These are phyloP conservation scores for Elegia similella DNA, from an alignment of 2,888 invertebrate genomes.

Conservation along the genomic window DNA sequence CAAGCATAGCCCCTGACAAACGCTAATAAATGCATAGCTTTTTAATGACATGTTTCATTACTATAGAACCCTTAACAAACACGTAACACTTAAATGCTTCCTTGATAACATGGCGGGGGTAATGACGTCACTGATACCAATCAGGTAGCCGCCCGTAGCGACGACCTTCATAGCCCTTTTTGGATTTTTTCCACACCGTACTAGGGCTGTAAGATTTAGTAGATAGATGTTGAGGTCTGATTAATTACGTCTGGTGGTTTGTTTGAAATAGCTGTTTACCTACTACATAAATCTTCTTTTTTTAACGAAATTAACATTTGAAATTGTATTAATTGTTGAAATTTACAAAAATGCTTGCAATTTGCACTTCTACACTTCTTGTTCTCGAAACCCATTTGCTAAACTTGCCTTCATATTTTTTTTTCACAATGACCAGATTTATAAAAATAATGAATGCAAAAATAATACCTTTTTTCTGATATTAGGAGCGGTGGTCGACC, in stretches of 20 bases:
- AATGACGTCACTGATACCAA: constrained; percentile 11
- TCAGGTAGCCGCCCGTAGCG: constrained; percentile 5
- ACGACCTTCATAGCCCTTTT: constrained; percentile 5
- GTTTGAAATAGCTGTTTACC: neutral
- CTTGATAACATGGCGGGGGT: neutral
- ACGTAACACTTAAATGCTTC: neutral
- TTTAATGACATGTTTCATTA: neutral
- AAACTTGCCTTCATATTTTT: too few species aligned
- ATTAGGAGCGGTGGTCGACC: too few species aligned
- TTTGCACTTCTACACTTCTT: too few species aligned
- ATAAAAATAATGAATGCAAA: too few species aligned
- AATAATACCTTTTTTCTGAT: too few species aligned
- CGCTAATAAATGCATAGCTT: too few species aligned
- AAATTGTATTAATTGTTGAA: too few species aligned
- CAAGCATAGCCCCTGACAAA: too few species aligned
- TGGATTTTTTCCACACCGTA: constrained; percentile 2
- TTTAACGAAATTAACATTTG: neutral
- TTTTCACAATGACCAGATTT: too few species aligned
- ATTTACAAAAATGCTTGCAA: too few species aligned
- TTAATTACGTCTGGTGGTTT: neutral
- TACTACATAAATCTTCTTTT: neutral
- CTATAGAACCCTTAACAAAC: neutral
- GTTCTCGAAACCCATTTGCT: too few species aligned
- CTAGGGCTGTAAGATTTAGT: neutral
- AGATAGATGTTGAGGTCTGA: neutral